Base-by-base conservation (phyloP, 2,888 invertebrate species). In the Smittia aterrima region DNA sequence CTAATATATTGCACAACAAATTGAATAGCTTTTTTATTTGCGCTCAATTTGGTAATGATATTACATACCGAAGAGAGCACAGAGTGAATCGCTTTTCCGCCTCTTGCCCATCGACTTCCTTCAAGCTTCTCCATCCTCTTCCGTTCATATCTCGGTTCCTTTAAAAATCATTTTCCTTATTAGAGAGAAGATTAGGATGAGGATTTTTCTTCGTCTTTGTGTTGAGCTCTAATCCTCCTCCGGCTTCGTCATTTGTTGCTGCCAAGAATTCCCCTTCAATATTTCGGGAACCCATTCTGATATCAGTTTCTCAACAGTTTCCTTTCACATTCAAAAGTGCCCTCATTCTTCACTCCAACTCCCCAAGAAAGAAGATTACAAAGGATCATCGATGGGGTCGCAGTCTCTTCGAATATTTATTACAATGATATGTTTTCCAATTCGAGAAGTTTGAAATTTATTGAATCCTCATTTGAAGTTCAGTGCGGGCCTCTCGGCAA, bases 41-140 rank as follows among this genome's bases (percentile, higher is more conserved):
- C 70, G 53, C 70, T 71, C 70, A 71, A 71, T 71, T 54, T 71
- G 54, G 27, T 71, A 71, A 71, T 54, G 54, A 54, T 54, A 71
- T 54, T 54, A n/a, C 58, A 22, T 9, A n/a, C 47, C 7, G n/a
- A n/a, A n/a, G n/a, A n/a, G 38, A 38, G 38, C 16, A n/a, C n/a
- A n/a, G n/a, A n/a, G n/a, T n/a, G n/a, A n/a, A n/a, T n/a, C n/a
- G n/a, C n/a, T n/a, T n/a, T n/a, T n/a, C n/a, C n/a, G n/a, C n/a
- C n/a, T n/a, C n/a, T n/a, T n/a, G n/a, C n/a, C n/a, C n/a, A n/a
- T n/a, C n/a, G n/a, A n/a, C n/a, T 18, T 53, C 16, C 53, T 53
- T 53, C 53, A 53, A 4, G 3, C 53, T 7, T 13, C 4, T 53
- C 53, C 53, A 16, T 18, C 16, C 13, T 53, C 18, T 53, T 53